A percentile compares a stretch with the other conserved stretches of the same genome.
Conservation (phyloP, 2,113 vertebrate genomes). For the Menura novaehollandiae region DNA sequence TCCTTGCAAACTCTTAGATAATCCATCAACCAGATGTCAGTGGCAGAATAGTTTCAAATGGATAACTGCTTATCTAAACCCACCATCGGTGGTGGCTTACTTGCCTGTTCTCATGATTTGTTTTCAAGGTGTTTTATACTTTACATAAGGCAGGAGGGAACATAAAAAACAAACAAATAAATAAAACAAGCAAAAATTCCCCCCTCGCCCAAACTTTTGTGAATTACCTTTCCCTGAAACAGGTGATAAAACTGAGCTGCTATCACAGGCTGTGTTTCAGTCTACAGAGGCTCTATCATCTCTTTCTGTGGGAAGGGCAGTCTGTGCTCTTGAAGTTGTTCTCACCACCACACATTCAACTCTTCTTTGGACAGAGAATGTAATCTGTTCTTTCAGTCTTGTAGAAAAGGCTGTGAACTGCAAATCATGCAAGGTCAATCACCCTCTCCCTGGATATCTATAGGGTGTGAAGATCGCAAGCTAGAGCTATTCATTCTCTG, state of each 20-base stretch:
- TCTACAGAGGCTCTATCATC: fast-evolving
- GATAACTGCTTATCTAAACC: not conserved
- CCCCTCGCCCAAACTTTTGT: fast-evolving
- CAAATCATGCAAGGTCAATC: not conserved
- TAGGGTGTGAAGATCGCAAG: not conserved
- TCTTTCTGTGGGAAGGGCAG: not conserved
- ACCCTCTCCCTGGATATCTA: not conserved
- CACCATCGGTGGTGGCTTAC: not conserved
- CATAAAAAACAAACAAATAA: not conserved
- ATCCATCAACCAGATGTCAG: not conserved
- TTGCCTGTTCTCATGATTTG: not conserved
- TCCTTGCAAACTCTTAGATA: not conserved
- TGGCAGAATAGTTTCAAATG: not conserved
- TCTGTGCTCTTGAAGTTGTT: not conserved
- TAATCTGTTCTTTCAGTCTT: not conserved
- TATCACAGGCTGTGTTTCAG: not conserved
- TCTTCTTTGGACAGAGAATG: not conserved
- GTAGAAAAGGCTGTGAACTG: not conserved
- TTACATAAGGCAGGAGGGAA: not conserved
- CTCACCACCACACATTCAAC: not conserved
- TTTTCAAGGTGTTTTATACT: not conserved
- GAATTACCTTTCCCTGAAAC: not conserved
- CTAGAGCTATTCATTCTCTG: not conserved
- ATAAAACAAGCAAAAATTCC: not conserved
- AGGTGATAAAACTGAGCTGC: not conserved